These are phyloP conservation scores for Sclerurus mexicanus DNA, from an alignment of 2,113 vertebrate genomes.

Conservation along the genomic window DNA sequence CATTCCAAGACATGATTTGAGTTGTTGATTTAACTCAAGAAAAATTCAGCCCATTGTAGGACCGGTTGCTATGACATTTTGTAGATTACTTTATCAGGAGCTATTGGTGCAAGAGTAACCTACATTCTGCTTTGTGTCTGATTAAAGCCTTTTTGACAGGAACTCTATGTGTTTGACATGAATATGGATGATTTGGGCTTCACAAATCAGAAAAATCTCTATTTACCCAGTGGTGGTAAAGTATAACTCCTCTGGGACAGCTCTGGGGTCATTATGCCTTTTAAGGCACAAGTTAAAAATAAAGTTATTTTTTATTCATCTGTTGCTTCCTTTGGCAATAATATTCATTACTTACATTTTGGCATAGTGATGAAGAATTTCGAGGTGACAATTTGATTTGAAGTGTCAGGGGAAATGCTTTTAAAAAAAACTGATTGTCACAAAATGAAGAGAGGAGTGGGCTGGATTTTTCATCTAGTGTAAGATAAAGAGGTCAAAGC, in stretches of 20 bases:
- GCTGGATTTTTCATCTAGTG: background rate
- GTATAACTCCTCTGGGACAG: background rate
- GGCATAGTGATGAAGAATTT: background rate
- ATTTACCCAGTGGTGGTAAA: background rate
- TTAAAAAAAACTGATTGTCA: background rate
- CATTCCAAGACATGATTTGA: background rate
- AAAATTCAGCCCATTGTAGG: background rate
- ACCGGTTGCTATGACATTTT: slow-evolving; percentile 29
- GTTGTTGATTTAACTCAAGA: background rate
- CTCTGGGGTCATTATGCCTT: background rate
- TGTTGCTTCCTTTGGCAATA: background rate
- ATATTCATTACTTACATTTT: background rate
- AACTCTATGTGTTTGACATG: background rate
- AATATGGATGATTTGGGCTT: slow-evolving; percentile 26
- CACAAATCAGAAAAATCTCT: background rate
- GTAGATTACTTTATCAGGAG: background rate
- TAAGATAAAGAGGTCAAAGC: background rate
- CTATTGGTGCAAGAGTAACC: background rate
- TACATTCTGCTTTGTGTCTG: background rate
- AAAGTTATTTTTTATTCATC: background rate
- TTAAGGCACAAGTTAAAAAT: background rate
- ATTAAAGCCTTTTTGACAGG: slow-evolving; percentile 34
- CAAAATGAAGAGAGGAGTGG: background rate
- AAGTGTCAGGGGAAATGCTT: background rate
- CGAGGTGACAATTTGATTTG: background rate